These are phyloP conservation scores for Catalaphyllia jardinei DNA, from an alignment of 64 coral and sea anemone species.

Conservation along the genomic window DNA sequence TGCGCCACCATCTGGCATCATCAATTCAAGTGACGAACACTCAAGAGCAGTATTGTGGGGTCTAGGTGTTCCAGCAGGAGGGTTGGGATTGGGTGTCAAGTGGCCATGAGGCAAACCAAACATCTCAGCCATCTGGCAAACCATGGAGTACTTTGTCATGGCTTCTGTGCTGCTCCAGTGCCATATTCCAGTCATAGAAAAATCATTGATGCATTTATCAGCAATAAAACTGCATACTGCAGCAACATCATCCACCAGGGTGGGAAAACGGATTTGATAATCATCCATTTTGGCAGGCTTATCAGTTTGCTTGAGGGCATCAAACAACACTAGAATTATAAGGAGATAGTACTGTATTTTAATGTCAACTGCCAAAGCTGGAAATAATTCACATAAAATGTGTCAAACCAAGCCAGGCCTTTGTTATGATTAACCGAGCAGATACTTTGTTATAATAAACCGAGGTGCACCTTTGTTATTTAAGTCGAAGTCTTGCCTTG, in stretches of 20 bases:
- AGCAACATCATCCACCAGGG: conserved; percentile 76
- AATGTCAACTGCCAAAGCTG: not conserved
- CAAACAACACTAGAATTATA: conserved; percentile 64
- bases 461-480: too few relatives aligned
- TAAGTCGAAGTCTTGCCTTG: too few relatives aligned
- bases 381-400: not conserved
- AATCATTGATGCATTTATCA: conserved; percentile 18
- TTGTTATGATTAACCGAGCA: too few relatives aligned
- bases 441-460: too few relatives aligned
- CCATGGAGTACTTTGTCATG: conserved; percentile 91
- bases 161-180: conserved; percentile 77
- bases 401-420: too few relatives aligned
- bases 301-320: conserved; percentile 56
- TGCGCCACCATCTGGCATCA: conserved; percentile 36
- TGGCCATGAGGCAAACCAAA: conserved; percentile 67
- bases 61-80: conserved; percentile 60
- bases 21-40: conserved; percentile 33
- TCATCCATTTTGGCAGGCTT: conserved; percentile 69
- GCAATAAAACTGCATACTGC: conserved; percentile 60
- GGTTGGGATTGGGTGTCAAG: conserved; percentile 50
- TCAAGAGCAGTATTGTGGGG: conserved; percentile 75
- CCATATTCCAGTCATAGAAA: conserved; percentile 62
- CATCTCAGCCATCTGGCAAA: conserved; percentile 64
- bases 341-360: not conserved
- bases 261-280: conserved; percentile 81